Conservation (phyloP, 2,113 vertebrate species). For the Crotalus tigris region DNA sequence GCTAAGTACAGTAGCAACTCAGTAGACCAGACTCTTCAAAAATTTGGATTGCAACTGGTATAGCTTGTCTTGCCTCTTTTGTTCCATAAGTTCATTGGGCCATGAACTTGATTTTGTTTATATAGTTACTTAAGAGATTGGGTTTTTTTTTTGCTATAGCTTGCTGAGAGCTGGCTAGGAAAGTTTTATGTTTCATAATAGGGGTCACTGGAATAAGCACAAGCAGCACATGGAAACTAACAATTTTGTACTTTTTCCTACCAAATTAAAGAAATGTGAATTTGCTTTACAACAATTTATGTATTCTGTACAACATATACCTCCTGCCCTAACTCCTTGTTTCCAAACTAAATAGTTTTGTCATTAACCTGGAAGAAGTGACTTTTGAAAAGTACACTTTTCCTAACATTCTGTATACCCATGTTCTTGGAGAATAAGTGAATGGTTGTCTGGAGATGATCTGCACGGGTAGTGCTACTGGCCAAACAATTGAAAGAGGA, state of each 20-base stretch:
- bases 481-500: neutral
- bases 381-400: neutral
- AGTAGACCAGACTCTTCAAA: neutral
- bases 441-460: neutral
- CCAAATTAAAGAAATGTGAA: conserved; percentile 63
- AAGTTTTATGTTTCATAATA: conserved; percentile 61
- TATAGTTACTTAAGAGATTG: neutral
- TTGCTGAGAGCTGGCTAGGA: neutral
- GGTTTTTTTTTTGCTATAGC: rapidly evolving
- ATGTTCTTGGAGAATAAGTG: neutral
- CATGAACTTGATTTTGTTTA: neutral
- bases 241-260: conserved; percentile 59
- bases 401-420: neutral
- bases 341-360: conserved; percentile 26
- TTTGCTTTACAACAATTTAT: conserved; percentile 61
- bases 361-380: neutral
- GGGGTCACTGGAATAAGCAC: conserved; percentile 63
- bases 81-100: conserved; percentile 13
- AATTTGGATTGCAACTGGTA: conserved; percentile 28
- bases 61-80: neutral
- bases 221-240: conserved; percentile 71
- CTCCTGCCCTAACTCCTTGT: conserved; percentile 12
- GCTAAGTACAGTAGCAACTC: conserved; percentile 6
- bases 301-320: conserved; percentile 38
- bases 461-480: neutral